phyloP scores from a whole-genome alignment of 2,797 vertebrate genomes.

The Enteromius treurensis region DNA sequence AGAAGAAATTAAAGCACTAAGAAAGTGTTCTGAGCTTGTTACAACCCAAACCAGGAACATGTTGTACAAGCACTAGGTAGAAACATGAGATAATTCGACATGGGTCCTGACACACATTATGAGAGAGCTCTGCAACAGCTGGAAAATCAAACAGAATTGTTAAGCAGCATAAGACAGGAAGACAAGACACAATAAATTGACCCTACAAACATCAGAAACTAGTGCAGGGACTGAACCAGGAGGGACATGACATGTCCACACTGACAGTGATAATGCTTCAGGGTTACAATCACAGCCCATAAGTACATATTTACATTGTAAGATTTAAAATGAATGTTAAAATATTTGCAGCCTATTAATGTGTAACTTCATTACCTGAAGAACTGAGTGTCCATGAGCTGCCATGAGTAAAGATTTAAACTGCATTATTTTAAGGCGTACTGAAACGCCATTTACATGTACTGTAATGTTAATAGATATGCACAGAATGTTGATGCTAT shows the following conservation, averaged over 20 bases:
- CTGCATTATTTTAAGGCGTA: not conserved
- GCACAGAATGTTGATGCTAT: not conserved
- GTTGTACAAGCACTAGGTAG: constrained; percentile 1
- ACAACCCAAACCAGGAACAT: not conserved
- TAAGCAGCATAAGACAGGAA: constrained; percentile 22
- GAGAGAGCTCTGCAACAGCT: constrained; percentile 21
- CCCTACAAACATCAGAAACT: not conserved
- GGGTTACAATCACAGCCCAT: not conserved
- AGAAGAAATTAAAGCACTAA: not conserved
- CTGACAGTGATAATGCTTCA: not conserved
- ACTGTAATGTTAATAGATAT: not conserved
- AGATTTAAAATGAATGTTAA: not conserved
- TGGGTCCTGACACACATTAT: constrained; percentile 4
- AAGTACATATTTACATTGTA: not conserved
- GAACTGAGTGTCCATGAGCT: not conserved
- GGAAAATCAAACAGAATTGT: constrained; percentile 23
- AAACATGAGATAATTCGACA: constrained; percentile 18
- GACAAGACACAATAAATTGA: not conserved
- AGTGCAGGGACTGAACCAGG: not conserved
- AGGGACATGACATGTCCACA: not conserved
- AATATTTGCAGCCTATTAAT: not conserved
- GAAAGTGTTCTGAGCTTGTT: constrained; percentile 7
- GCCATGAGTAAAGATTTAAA: not conserved
- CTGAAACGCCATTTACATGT: not conserved
- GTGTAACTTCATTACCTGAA: not conserved